phyloP scores from a whole-genome alignment of 2,797 vertebrate species.

The Periophthalmus magnuspinnatus region DNA sequence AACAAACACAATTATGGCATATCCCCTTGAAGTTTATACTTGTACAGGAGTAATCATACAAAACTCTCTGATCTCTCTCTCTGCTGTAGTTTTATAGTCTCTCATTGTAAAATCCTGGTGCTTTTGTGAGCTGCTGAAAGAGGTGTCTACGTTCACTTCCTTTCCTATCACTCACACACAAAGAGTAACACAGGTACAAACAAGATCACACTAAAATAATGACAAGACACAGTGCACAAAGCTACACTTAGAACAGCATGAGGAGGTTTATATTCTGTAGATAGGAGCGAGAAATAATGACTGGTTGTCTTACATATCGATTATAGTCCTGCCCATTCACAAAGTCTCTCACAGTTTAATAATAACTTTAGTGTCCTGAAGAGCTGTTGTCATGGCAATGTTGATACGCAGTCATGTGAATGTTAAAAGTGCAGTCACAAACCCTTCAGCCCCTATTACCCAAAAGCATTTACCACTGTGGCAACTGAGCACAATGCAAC shows the following conservation, averaged over 20 bases:
- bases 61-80: conserved; percentile 26
- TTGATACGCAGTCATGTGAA: conserved; percentile 50
- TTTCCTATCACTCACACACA: conserved; percentile 6
- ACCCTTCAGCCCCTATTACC: too few species aligned
- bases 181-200: conserved; percentile 15
- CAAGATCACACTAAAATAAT: conserved; percentile 17
- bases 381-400: conserved; percentile 56
- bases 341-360: conserved; percentile 48
- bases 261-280: conserved; percentile 11
- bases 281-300: conserved; percentile 60
- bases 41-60: conserved; percentile 19
- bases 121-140: conserved; percentile 54
- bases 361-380: conserved; percentile 9
- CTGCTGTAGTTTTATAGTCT: conserved; percentile 56
- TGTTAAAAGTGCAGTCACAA: conserved; percentile 9
- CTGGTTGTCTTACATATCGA: conserved; percentile 51
- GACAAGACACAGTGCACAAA: conserved; percentile 17
- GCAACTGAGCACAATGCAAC: too few species aligned
- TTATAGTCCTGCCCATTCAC: conserved; percentile 55
- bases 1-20: background rate
- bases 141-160: conserved; percentile 39
- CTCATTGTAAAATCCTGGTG: conserved; percentile 63
- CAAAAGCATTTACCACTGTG: too few species aligned
- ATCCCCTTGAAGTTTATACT: background rate
- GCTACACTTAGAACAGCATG: conserved; percentile 5